These are phyloP conservation scores for Polyommatus icarus DNA, from an alignment of 2,888 invertebrate species.

Conservation along the genomic window DNA sequence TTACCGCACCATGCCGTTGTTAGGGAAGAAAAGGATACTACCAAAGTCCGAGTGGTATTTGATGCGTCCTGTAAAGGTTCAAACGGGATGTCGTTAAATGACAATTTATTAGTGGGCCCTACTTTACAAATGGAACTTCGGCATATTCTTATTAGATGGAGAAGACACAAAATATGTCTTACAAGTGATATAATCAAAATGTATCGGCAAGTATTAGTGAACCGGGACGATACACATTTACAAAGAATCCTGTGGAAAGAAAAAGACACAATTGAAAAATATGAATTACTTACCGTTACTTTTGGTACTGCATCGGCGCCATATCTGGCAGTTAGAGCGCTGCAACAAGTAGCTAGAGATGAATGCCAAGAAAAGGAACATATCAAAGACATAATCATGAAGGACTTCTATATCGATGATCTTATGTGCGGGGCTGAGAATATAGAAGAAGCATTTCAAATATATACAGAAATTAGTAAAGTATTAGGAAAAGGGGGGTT, in stretches of 20 bases:
- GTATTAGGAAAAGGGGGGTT: constrained; percentile 27
- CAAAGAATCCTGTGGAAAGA: too few relatives aligned
- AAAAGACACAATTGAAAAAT: too few relatives aligned
- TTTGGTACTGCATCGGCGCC: constrained; percentile 1
- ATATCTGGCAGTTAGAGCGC: constrained; percentile 6
- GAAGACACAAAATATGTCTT: constrained; percentile 18
- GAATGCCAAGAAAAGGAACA: background rate
- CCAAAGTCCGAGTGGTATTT: constrained; percentile 37
- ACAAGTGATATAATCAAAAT: constrained; percentile 35
- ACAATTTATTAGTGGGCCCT: constrained; percentile 38
- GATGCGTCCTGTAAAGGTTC: constrained; percentile 38
- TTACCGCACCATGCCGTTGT: constrained; percentile 48
- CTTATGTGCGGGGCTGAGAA: constrained; percentile 24
- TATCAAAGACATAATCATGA: background rate
- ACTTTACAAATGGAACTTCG: constrained; percentile 36
- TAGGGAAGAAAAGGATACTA: constrained; percentile 37
- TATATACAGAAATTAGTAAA: constrained; percentile 29
- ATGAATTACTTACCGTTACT: too few relatives aligned
- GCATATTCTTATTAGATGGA: constrained; percentile 30
- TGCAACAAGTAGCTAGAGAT: constrained; percentile 18
- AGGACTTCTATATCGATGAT: constrained; percentile 34
- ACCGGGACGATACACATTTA: too few relatives aligned
- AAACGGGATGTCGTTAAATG: constrained; percentile 37
- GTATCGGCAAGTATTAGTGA: background rate
- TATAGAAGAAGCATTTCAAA: constrained; percentile 7